phyloP scores from a whole-genome alignment of 2,888 invertebrate genomes.

The Pristionchus maxplancki region DNA sequence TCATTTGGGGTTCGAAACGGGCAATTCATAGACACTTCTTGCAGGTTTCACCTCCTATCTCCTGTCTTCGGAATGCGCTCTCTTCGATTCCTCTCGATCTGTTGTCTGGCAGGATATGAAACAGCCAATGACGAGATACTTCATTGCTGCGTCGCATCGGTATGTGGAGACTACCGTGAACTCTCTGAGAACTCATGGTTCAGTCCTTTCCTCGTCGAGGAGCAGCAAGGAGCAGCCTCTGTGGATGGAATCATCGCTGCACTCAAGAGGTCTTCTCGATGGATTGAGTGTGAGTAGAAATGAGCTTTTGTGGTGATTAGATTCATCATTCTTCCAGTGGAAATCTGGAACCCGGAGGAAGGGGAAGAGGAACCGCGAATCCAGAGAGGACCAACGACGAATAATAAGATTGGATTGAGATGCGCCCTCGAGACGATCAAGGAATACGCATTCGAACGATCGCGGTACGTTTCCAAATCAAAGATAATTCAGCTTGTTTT shows the following conservation, averaged over 20 bases:
- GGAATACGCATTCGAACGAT: slow-evolving; percentile 80
- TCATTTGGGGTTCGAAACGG: no score
- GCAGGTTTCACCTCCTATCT: slow-evolving; percentile 79
- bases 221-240: slow-evolving; percentile 81
- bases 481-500: no score
- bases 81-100: slow-evolving; percentile 80
- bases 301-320: no score
- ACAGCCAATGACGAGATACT: slow-evolving; percentile 78
- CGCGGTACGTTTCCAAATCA: slow-evolving; percentile 47
- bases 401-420: slow-evolving; percentile 47
- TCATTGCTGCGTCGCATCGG: slow-evolving; percentile 64
- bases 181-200: neutral
- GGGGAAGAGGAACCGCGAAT: slow-evolving; percentile 75
- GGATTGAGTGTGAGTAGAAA: slow-evolving; percentile 80
- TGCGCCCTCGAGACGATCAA: slow-evolving; percentile 80
- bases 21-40: neutral
- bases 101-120: slow-evolving; percentile 81
- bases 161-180: neutral
- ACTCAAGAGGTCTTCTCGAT: slow-evolving; percentile 81
- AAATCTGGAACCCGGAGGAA: slow-evolving; percentile 81
- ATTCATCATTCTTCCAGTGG: no score
- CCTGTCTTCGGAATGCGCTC: slow-evolving; percentile 80
- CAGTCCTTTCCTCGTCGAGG: slow-evolving; percentile 79
- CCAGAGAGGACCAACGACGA: slow-evolving; percentile 59
- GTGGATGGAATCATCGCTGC: slow-evolving; percentile 81